phyloP scores from a whole-genome alignment of 2,888 invertebrate species.

The Ligdia adustata region DNA sequence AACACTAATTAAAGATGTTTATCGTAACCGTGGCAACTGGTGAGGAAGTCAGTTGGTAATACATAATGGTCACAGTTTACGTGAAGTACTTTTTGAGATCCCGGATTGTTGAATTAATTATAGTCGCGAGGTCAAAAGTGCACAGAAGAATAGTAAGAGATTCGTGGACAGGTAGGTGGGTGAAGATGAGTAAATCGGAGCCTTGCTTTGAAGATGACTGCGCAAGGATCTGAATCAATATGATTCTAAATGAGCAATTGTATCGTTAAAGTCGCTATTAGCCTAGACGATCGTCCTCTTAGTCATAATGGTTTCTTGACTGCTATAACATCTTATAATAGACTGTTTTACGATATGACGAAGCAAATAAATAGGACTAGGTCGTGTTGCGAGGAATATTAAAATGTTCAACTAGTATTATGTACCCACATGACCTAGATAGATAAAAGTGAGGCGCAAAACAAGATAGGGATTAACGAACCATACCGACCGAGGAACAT shows the following conservation, averaged over 20 bases:
- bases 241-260: background rate
- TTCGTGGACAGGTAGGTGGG: too few relatives aligned
- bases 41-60: too few relatives aligned
- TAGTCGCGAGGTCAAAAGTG: too few relatives aligned
- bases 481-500: background rate
- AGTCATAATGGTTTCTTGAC: slow-evolving; percentile 15
- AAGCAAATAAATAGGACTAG: slow-evolving; percentile 56
- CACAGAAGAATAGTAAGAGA: too few relatives aligned
- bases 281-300: slow-evolving; percentile 2
- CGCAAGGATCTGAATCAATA: background rate
- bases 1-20: too few relatives aligned
- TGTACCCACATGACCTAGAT: slow-evolving; percentile 46
- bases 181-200: background rate
- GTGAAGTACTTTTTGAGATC: too few relatives aligned
- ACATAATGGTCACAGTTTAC: too few relatives aligned
- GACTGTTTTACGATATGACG: slow-evolving; percentile 10
- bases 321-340: slow-evolving; percentile 6
- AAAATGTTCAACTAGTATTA: slow-evolving; percentile 39
- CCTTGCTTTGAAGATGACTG: background rate
- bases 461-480: slow-evolving; percentile 20
- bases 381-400: slow-evolving; percentile 56
- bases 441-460: slow-evolving; percentile 28
- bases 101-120: too few relatives aligned
- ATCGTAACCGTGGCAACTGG: too few relatives aligned
- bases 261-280: background rate